Conservation (phyloP, 2,113 vertebrate species). For the Otocyon megalotis region DNA sequence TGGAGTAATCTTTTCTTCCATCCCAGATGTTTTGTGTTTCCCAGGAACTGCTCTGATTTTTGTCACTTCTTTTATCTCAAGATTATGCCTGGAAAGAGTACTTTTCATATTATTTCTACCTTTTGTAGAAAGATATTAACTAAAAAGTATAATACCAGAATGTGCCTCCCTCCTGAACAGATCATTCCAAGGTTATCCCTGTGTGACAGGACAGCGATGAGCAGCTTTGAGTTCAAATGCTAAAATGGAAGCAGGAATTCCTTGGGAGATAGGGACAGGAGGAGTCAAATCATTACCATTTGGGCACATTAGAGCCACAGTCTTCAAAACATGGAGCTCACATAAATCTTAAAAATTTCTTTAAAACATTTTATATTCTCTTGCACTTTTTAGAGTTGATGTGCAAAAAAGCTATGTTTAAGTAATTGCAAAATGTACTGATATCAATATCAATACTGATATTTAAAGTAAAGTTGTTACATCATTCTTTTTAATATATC, state of each 20-base stretch:
- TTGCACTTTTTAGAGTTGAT: background rate
- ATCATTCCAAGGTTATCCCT: background rate
- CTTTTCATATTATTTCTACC: background rate
- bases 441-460: no score
- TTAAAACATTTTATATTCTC: background rate
- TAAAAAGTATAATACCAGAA: background rate
- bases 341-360: background rate
- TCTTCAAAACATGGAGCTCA: background rate
- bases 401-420: background rate
- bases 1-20: background rate
- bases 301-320: rapidly evolving
- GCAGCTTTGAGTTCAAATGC: background rate
- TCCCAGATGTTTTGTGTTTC: background rate
- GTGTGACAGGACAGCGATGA: no score
- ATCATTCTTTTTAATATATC: background rate
- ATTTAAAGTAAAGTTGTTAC: background rate
- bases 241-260: background rate
- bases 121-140: background rate
- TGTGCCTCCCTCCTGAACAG: background rate
- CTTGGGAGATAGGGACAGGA: background rate
- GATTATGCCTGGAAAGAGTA: background rate
- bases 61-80: background rate
- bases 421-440: background rate
- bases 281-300: background rate
- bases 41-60: background rate